Evolutionary conservation across 2,113 vertebrate genomes (phyloP), one percentile per base, ranked within the genome.

Genomic region (Serinus canaria): DNA sequence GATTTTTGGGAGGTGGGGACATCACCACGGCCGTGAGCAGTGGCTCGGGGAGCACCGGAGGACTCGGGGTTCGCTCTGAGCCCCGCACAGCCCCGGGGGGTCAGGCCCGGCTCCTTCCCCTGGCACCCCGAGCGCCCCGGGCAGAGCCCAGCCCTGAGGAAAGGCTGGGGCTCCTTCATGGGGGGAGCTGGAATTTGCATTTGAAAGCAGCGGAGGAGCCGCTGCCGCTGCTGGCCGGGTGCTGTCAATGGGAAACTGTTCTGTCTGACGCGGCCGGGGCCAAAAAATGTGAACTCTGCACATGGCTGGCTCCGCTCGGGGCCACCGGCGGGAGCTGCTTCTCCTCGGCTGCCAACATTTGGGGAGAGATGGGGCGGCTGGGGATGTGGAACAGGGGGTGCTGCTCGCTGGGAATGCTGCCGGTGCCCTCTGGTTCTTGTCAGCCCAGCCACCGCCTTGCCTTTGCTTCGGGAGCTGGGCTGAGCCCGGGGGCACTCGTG

Each of bases 241-340:
- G 68, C 87, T 92, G 0, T 94, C 95, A 97, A 93, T 90, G 87
- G 94, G 89, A 91, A 92, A 94, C 87, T 96, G 93, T 96, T 96
- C 87, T 10, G 66, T 11, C 46, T 1, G 7, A 22, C 0, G n/a
- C 91, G 75, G 2, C 80, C 6, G 37, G 75, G 89, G 91, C 92
- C 83, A 90, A 82, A 84, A 84, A 89, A 90, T 72, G 89, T 60
- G 69, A 89, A 16, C 89, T 87, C 83, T 62, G 93, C 95, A 69
- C 91, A 90, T 83, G 35, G 43, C 91, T 94, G 96, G 87, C 92
- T 90, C 63, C 1, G 5, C 20, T 56, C 35, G n/a, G n/a, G 55
- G 59, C 68, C 15, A 15, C 9, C 2, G 2, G 6, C 5, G 1
- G 87, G 44, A 90, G 83, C 85, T 2, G 90, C 15, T 74, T 73